Percentiles rank a stretch among this genome's conserved stretches.
These are phyloP conservation scores for Alosa sapidissima DNA, from an alignment of 2,797 vertebrate species.

Conservation along the genomic window DNA sequence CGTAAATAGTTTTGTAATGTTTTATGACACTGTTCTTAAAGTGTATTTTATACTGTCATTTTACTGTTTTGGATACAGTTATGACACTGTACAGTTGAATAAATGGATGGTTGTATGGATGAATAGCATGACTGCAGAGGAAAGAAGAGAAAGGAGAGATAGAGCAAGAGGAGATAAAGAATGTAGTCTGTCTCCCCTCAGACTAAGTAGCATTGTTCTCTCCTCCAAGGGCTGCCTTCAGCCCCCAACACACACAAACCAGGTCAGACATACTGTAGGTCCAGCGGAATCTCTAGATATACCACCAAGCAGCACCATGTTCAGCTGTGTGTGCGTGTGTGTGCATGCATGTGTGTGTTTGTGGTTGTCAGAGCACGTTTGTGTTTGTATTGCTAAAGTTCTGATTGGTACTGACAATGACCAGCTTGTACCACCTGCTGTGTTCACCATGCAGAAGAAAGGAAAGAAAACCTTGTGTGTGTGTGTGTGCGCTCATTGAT, in stretches of 20 bases:
- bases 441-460: not conserved
- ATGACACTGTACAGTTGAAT: not conserved
- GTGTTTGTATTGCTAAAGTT: conserved; percentile 22
- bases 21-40: not conserved
- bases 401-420: conserved; percentile 13
- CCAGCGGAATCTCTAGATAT: not conserved
- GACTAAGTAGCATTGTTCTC: conserved; percentile 43
- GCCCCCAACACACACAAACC: conserved; percentile 16
- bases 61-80: not conserved
- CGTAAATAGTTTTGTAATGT: not conserved
- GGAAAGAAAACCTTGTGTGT: not conserved
- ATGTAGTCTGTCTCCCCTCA: conserved; percentile 4
- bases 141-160: not conserved
- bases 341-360: not conserved
- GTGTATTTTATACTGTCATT: not conserved
- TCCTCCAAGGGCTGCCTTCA: conserved; percentile 40
- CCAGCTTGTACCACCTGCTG: conserved; percentile 19
- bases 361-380: not conserved
- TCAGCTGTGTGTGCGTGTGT: conserved; percentile 26
- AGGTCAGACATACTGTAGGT: conserved; percentile 31
- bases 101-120: not conserved
- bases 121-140: not conserved
- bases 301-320: not conserved
- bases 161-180: not conserved
- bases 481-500: not conserved